Percentiles rank a stretch among this genome's conserved stretches.
Conservation (phyloP, 2,888 invertebrate species). For the Leptopilina drosophilae region DNA sequence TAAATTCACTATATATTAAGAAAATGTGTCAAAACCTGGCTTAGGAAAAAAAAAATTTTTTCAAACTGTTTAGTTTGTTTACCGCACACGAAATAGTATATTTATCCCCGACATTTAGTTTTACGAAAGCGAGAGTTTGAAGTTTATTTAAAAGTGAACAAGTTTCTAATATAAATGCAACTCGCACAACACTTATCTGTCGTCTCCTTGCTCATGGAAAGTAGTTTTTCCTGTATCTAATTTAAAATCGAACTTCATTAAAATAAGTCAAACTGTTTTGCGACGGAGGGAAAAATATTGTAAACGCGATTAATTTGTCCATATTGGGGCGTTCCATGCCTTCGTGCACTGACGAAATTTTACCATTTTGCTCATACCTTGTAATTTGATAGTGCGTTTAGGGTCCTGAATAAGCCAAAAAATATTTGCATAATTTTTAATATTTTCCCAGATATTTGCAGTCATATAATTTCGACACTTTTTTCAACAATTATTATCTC, state of each 20-base stretch:
- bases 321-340: neutral
- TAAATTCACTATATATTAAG: too few relatives aligned
- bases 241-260: conserved; percentile 57
- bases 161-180: conserved; percentile 65
- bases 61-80: neutral
- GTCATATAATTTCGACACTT: too few relatives aligned
- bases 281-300: neutral
- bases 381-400: too few relatives aligned
- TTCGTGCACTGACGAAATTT: too few relatives aligned
- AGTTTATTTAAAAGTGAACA: conserved; percentile 60
- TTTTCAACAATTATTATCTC: too few relatives aligned
- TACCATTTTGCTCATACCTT: too few relatives aligned
- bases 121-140: conserved; percentile 58
- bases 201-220: conserved; percentile 61
- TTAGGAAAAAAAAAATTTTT: neutral
- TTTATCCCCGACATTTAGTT: conserved; percentile 38
- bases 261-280: conserved; percentile 50
- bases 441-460: too few relatives aligned
- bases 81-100: conserved; percentile 43
- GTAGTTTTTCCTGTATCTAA: conserved; percentile 58
- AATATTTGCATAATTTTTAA: too few relatives aligned
- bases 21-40: too few relatives aligned
- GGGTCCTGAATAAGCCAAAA: too few relatives aligned
- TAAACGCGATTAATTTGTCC: conserved; percentile 23
- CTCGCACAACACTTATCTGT: conserved; percentile 51